Percentiles rank a stretch among this genome's conserved stretches.
Evolutionary conservation across 2,797 vertebrate genomes (phyloP).

Genomic region (Halcyon leucocephala): DNA sequence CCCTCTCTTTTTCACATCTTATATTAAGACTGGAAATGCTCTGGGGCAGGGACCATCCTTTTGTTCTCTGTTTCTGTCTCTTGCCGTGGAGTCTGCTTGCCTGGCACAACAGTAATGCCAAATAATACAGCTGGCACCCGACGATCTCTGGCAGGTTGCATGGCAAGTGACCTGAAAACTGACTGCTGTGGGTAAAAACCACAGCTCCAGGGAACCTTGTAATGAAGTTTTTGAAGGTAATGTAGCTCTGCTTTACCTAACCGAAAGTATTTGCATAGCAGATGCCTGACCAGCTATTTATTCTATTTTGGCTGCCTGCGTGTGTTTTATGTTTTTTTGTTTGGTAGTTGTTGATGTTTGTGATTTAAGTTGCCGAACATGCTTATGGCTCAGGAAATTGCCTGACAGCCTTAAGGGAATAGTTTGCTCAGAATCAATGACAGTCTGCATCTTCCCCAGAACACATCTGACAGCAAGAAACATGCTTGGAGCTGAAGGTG

Average conservation of each 20-base stretch:
- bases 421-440: not conserved
- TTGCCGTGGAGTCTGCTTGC: accelerated
- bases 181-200: not conserved
- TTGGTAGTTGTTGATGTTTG: not conserved
- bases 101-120: not conserved
- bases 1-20: not conserved
- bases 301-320: not conserved
- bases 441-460: not conserved
- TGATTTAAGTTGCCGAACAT: not conserved
- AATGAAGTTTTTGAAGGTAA: not conserved
- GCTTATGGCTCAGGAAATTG: not conserved
- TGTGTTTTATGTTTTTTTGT: not conserved
- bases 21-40: not conserved
- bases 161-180: not conserved
- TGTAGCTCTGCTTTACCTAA: not conserved
- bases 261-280: not conserved
- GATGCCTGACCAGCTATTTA: not conserved
- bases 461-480: not conserved
- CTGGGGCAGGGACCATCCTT: not conserved
- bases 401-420: not conserved
- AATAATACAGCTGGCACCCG: not conserved
- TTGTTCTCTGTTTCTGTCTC: not conserved
- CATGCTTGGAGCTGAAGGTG: not conserved
- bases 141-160: not conserved
- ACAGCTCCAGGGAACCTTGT: not conserved